These are phyloP conservation scores for Hippocampus comes DNA, from an alignment of 2,113 vertebrate species.

Conservation along the genomic window DNA sequence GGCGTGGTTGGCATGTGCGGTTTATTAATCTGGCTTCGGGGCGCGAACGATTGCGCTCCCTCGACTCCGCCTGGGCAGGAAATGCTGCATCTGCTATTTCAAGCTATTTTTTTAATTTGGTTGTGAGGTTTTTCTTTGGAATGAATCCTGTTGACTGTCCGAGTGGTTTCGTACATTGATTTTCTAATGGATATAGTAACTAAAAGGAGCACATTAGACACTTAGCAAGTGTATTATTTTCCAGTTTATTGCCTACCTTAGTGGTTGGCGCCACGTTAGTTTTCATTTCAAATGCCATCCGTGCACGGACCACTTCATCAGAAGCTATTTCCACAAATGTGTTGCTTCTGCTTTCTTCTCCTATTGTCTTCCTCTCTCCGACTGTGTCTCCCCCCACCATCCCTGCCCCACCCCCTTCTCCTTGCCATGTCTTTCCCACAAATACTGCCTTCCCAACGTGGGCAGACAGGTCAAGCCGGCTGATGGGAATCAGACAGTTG, in stretches of 20 bases:
- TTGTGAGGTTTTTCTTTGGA: neutral
- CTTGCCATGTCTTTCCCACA: slow-evolving; percentile 38
- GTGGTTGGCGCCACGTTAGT: neutral
- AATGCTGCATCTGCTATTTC: neutral
- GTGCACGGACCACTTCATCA: neutral
- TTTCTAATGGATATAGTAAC: neutral
- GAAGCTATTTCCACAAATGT: slow-evolving; percentile 16
- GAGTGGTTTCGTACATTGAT: neutral
- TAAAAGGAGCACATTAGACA: neutral
- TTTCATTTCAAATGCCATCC: neutral
- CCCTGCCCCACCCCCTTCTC: slow-evolving; percentile 1
- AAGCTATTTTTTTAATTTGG: neutral
- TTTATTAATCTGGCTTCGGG: neutral
- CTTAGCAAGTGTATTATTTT: neutral
- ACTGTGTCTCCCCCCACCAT: slow-evolving; percentile 5
- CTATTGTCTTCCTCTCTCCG: slow-evolving; percentile 6
- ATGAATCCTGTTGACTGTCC: neutral
- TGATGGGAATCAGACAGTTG: slow-evolving; percentile 69
- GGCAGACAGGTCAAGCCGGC: slow-evolving; percentile 56
- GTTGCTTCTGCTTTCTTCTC: neutral
- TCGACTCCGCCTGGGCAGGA: neutral
- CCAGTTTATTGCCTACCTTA: neutral
- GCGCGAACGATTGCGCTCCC: neutral
- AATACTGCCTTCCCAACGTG: slow-evolving; percentile 47
- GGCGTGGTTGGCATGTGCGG: neutral